Evolutionary conservation across 2,113 vertebrate genomes (phyloP).

Genomic region (Epinephelus fuscoguttatus): DNA sequence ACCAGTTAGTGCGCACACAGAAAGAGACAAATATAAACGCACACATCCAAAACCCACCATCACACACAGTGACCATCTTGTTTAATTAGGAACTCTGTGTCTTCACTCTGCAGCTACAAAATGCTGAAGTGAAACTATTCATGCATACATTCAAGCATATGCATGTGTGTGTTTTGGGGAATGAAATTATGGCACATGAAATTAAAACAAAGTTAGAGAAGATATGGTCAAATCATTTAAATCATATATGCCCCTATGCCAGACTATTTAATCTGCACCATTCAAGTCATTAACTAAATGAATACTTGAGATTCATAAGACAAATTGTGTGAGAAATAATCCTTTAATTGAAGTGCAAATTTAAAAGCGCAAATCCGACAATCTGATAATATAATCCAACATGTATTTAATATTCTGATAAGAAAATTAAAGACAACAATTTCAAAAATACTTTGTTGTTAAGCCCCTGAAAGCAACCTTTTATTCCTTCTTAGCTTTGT

Average conservation of each 20-base stretch:
- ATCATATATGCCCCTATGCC: background rate
- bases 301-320: background rate
- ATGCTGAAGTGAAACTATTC: background rate
- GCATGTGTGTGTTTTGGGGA: background rate
- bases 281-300: constrained; percentile 3
- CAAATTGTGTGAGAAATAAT: background rate
- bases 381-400: constrained; percentile 17
- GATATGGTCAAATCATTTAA: background rate
- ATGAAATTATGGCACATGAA: background rate
- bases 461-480: constrained; percentile 6
- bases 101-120: background rate
- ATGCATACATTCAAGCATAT: too few species aligned
- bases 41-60: constrained; percentile 6
- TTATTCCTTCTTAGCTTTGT: constrained; percentile 17
- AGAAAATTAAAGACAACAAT: constrained; percentile 10
- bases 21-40: constrained; percentile 10
- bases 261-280: background rate
- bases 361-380: background rate
- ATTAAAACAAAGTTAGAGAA: background rate
- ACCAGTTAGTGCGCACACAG: constrained; percentile 26
- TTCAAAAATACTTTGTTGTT: background rate
- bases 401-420: constrained; percentile 18
- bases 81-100: constrained; percentile 19
- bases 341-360: constrained; percentile 23
- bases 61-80: constrained; percentile 3